Evolutionary conservation across 2,888 invertebrate species (phyloP), one percentile per base, ranked within the genome.

Genomic region (Xestia ashworthii): DNA sequence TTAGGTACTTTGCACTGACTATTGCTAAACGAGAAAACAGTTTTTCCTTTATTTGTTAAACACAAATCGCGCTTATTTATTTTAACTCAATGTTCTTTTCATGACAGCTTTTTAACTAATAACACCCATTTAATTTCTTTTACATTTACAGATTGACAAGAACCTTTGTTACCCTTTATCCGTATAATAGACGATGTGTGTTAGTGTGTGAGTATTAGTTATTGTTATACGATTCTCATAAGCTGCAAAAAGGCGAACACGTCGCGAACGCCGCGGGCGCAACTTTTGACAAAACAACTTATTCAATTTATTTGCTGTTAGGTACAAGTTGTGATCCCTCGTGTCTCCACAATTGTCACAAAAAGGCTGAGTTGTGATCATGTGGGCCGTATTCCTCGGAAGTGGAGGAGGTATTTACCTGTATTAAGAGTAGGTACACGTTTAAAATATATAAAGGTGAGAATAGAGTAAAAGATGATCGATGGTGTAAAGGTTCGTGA

Each of bases 251-350:
- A 94, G 96, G 92, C 95, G 92, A 92, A 92, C 93, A 90, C 92
- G 87, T 88, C 88, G 88, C 87, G 87, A 89, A 92, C 90, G 94
- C 96, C 93, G 90, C 91, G 89, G 95, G 95, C 95, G 93, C 89
- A 91, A 90, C 89, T 89, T 92, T 92, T 90, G 87, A 90, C 92
- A 93, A 92, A 92, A 93, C 92, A 93, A 92, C 89, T 90, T 89
- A 88, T 93, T 93, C 96, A 94, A 96, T 96, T 96, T 94, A 95
- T 94, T 93, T 91, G 91, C 91, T 90, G 94, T 96, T 95, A 94
- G 92, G 87, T 90, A 79, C 41, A 76, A 91, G 87, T 84, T 88
- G 77, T 85, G 95, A 95, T 95, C 92, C 94, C 91, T 89, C 89
- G 87, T 69, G 71, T 80, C 76, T 82, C 71, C 60, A 92, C 93